Percentiles rank a stretch among this genome's conserved stretches.
These are phyloP conservation scores for Thyatira batis DNA, from an alignment of 2,888 invertebrate genomes.

Conservation along the genomic window DNA sequence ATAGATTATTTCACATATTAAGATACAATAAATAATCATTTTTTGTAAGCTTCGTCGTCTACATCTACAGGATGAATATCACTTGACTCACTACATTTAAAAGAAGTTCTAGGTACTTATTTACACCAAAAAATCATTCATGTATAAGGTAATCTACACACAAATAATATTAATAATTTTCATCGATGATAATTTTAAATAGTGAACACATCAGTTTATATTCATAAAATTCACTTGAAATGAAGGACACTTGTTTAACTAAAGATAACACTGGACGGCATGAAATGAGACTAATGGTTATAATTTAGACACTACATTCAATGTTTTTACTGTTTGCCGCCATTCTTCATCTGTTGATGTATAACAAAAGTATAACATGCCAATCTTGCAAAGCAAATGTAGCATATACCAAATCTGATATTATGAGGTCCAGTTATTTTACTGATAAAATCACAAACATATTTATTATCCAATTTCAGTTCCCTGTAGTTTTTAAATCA, in stretches of 20 bases:
- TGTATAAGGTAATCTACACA: constrained; percentile 14
- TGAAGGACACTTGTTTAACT: constrained; percentile 53
- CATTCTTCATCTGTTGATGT: constrained; percentile 1
- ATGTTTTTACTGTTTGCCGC: constrained; percentile 11
- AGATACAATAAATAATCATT: constrained; percentile 9
- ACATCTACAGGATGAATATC: constrained; percentile 27
- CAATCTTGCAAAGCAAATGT: neutral
- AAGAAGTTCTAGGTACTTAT: neutral
- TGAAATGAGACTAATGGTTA: constrained; percentile 22
- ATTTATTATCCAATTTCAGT: constrained; percentile 1
- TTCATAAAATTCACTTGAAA: constrained; percentile 43
- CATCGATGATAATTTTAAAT: constrained; percentile 31
- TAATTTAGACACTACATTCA: constrained; percentile 14
- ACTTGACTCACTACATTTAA: constrained; percentile 16
- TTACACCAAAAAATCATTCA: neutral
- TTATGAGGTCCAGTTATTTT: neutral
- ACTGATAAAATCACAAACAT: neutral
- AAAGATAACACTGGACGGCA: constrained; percentile 61
- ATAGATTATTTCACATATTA: too few species aligned
- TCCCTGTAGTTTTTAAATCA: constrained; percentile 6
- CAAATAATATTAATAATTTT: constrained; percentile 18
- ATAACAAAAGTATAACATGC: neutral
- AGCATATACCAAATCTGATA: neutral
- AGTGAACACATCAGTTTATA: constrained; percentile 65
- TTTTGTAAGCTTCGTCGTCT: constrained; percentile 26